A percentile compares a stretch with the other conserved stretches of the same genome.
phyloP scores from a whole-genome alignment of 2,888 invertebrate genomes.

The Mongoloraphidia duomilia region DNA sequence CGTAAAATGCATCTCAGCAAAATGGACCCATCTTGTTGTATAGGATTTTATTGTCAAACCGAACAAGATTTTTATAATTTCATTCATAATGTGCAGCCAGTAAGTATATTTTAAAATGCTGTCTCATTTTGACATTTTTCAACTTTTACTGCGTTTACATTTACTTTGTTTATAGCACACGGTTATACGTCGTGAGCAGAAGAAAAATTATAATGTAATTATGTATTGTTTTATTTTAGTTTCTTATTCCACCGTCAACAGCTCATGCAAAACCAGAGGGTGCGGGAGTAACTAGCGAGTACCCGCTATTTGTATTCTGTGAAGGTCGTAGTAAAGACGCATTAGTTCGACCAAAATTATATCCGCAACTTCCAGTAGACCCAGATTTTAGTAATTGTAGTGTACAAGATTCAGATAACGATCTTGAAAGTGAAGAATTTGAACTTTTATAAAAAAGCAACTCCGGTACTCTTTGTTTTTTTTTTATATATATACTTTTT shows the following conservation, averaged over 20 bases:
- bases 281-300: conserved; percentile 36
- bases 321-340: conserved; percentile 51
- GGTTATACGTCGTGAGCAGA: too few species aligned
- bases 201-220: too few species aligned
- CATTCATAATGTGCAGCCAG: conserved; percentile 51
- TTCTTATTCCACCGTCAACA: conserved; percentile 32
- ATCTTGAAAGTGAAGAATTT: conserved; percentile 59
- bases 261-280: conserved; percentile 11
- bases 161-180: too few species aligned
- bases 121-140: not conserved
- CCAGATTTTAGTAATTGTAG: conserved; percentile 15
- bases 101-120: conserved; percentile 21
- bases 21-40: conserved; percentile 87
- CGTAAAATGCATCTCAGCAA: conserved; percentile 69
- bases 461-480: too few species aligned
- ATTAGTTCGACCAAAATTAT: conserved; percentile 19
- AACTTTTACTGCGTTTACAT: not conserved
- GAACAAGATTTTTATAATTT: conserved; percentile 64
- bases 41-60: conserved; percentile 74
- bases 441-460: conserved; percentile 40
- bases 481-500: too few species aligned
- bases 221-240: conserved; percentile 24
- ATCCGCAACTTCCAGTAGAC: conserved; percentile 22
- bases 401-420: conserved; percentile 41
- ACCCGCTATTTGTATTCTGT: conserved; percentile 72